These are phyloP conservation scores for Eulemur coronatus DNA, from an alignment of 2,797 vertebrate species.

Conservation along the genomic window DNA sequence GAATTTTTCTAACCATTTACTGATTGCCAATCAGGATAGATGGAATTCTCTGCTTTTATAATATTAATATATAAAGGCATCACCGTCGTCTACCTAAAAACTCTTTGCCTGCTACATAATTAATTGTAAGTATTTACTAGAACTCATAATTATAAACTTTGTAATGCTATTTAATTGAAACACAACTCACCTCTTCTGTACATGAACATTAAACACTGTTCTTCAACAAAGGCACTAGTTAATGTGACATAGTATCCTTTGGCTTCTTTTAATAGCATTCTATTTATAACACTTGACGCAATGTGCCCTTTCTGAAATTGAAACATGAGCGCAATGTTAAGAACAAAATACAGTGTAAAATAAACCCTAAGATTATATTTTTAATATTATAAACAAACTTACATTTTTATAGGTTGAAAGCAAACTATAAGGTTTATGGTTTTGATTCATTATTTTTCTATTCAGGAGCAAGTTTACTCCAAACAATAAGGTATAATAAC, in stretches of 20 bases:
- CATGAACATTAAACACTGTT: neutral
- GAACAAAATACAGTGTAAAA: neutral
- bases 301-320: neutral
- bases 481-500: neutral
- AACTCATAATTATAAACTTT: neutral
- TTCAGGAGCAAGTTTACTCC: neutral
- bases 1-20: neutral
- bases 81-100: neutral
- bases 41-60: neutral
- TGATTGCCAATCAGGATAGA: neutral
- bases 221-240: neutral
- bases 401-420: neutral
- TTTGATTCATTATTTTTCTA: neutral
- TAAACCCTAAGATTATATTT: neutral
- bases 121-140: conserved; percentile 6
- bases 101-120: neutral
- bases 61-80: neutral
- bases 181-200: neutral
- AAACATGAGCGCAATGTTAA: neutral
- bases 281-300: neutral
- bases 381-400: neutral
- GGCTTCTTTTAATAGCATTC: neutral
- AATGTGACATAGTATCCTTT: neutral
- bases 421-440: neutral
- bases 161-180: neutral